A percentile compares a stretch with the other conserved stretches of the same genome.
These are phyloP conservation scores for Sebastes melanostomus DNA, from an alignment of 2,797 vertebrate species.

Conservation along the genomic window DNA sequence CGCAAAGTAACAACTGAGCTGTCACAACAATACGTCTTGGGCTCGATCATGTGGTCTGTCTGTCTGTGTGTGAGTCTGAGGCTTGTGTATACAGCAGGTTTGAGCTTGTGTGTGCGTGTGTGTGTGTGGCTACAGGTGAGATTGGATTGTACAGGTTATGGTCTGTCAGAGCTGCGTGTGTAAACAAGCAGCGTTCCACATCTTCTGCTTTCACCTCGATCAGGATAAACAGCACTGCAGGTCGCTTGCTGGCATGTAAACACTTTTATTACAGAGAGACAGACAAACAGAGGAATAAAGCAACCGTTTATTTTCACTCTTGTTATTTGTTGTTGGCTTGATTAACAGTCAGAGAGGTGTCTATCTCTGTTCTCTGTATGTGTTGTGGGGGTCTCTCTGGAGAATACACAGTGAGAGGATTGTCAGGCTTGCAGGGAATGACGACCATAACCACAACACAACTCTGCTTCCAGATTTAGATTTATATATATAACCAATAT, in stretches of 20 bases:
- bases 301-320: conserved; percentile 54
- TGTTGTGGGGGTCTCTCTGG: conserved; percentile 34
- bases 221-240: conserved; percentile 33
- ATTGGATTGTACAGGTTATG: conserved; percentile 43
- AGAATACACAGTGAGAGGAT: conserved; percentile 53
- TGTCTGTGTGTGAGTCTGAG: not conserved
- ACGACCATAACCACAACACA: conserved; percentile 66
- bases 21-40: conserved; percentile 4
- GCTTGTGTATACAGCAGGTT: not conserved
- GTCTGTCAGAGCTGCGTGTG: conserved; percentile 47
- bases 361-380: conserved; percentile 53
- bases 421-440: conserved; percentile 60
- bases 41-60: not conserved
- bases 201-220: conserved; percentile 52
- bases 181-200: conserved; percentile 63
- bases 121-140: conserved; percentile 32
- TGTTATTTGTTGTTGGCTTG: conserved; percentile 55
- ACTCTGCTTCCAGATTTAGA: conserved; percentile 52
- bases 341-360: conserved; percentile 39
- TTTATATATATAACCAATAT: conserved; percentile 66
- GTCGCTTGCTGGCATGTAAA: conserved; percentile 22
- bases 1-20: conserved; percentile 10
- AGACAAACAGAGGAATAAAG: conserved; percentile 37
- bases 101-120: not conserved
- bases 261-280: conserved; percentile 26